A percentile compares a stretch with the other conserved stretches of the same genome.
These are phyloP conservation scores for Datnioides undecimradiatus DNA, from an alignment of 2,113 vertebrate species.

Conservation along the genomic window DNA sequence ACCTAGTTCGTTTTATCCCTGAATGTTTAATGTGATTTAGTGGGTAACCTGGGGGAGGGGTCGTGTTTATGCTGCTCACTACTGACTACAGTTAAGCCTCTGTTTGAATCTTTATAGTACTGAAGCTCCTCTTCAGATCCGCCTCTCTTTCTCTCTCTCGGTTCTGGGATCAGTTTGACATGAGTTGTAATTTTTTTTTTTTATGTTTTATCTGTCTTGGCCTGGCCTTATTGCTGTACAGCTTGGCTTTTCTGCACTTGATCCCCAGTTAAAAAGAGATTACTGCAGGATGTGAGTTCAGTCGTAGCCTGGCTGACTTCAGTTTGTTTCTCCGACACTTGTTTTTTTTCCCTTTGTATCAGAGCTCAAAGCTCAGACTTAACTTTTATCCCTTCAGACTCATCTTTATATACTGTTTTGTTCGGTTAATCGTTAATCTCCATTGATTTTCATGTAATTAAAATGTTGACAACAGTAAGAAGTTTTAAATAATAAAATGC, in stretches of 20 bases:
- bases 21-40: constrained; percentile 60
- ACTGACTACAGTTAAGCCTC: constrained; percentile 37
- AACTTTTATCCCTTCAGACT: constrained; percentile 44
- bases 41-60: constrained; percentile 34
- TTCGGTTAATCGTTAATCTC: constrained; percentile 48
- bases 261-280: constrained; percentile 42
- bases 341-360: constrained; percentile 17
- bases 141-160: constrained; percentile 42
- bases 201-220: constrained; percentile 43
- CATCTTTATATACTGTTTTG: constrained; percentile 47
- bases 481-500: constrained; percentile 75
- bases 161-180: constrained; percentile 70
- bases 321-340: constrained; percentile 16
- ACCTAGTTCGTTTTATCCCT: constrained; percentile 52
- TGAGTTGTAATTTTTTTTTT: constrained; percentile 33
- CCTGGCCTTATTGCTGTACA: constrained; percentile 54
- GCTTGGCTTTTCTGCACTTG: constrained; percentile 48
- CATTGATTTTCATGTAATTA: constrained; percentile 60
- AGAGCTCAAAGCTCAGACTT: constrained; percentile 15
- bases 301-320: constrained; percentile 22
- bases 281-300: constrained; percentile 33
- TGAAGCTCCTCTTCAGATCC: constrained; percentile 42
- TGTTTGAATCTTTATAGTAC: constrained; percentile 40
- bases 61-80: constrained; percentile 60
- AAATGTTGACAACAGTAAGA: constrained; percentile 57